These are phyloP conservation scores for Chironomus tentans DNA, from an alignment of 2,888 invertebrate genomes.

Conservation along the genomic window DNA sequence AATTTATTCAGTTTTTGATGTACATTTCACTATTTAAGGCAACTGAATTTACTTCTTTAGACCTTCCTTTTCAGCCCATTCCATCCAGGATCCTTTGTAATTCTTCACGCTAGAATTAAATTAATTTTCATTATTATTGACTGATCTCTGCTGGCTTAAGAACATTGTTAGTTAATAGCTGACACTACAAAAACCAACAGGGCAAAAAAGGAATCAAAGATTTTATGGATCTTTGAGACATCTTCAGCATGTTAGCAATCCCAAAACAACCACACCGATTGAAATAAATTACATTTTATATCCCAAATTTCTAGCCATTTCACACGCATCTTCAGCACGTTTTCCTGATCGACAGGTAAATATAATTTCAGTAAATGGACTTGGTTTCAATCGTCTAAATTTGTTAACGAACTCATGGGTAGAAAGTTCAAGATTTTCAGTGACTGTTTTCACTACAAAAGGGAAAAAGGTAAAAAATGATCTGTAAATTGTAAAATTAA, in stretches of 20 bases:
- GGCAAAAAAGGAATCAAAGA: not conserved
- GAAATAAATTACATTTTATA: conserved; percentile 48
- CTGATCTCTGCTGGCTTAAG: no score
- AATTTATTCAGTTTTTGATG: not conserved
- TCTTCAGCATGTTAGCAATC: not conserved
- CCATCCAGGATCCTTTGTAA: conserved; percentile 39
- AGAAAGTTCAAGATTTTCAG: conserved; percentile 32
- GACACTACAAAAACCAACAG: no score
- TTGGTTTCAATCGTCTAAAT: conserved; percentile 52
- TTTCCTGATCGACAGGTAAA: conserved; percentile 56
- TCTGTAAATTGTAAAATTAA: not conserved
- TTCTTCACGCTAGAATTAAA: conserved; percentile 33
- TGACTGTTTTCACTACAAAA: conserved; percentile 8
- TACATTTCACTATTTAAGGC: not conserved
- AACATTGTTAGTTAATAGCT: no score
- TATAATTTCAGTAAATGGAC: conserved; percentile 48
- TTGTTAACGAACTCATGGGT: conserved; percentile 48
- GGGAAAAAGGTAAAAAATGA: not conserved
- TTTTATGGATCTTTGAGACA: not conserved
- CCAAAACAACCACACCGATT: no score
- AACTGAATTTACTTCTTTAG: conserved; percentile 31
- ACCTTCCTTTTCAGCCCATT: conserved; percentile 38
- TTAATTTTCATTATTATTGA: not conserved
- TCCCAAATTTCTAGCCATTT: conserved; percentile 48
- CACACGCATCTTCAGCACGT: conserved; percentile 51